Evolutionary conservation across 2,797 vertebrate genomes (phyloP).

Genomic region (Oreochromis mossambicus): DNA sequence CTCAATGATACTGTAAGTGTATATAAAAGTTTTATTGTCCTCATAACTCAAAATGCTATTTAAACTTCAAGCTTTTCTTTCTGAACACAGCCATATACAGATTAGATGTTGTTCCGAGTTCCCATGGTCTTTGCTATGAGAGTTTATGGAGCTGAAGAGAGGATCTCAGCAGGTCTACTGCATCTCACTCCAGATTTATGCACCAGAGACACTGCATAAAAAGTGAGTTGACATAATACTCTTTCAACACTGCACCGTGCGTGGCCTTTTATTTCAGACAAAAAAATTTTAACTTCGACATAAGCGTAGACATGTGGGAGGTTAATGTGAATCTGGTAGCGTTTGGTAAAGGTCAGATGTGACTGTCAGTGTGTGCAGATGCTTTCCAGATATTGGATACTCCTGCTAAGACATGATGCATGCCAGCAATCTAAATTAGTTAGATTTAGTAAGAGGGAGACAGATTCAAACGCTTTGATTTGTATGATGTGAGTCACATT

Average conservation of each 20-base stretch:
- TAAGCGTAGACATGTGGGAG: not conserved
- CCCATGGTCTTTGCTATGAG: not conserved
- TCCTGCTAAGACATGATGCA: not conserved
- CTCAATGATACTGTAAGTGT: not conserved
- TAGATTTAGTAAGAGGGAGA: not conserved
- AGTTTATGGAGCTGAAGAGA: not conserved
- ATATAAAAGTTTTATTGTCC: not conserved
- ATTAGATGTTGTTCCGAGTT: slow-evolving; percentile 5
- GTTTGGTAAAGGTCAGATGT: not conserved
- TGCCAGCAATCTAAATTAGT: not conserved
- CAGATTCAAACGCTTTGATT: not conserved
- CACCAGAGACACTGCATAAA: not conserved
- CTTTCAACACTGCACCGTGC: not conserved
- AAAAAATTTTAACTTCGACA: not conserved
- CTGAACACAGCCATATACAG: not conserved
- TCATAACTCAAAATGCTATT: not conserved
- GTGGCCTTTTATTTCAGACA: not conserved
- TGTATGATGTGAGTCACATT: not conserved
- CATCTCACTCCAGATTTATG: not conserved
- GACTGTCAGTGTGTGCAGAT: not conserved
- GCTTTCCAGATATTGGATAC: not conserved
- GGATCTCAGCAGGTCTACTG: not conserved
- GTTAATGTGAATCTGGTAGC: not conserved
- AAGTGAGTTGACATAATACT: not conserved
- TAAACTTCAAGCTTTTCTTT: not conserved